Conservation (phyloP, 2,797 vertebrate genomes). For the Falco biarmicus region DNA sequence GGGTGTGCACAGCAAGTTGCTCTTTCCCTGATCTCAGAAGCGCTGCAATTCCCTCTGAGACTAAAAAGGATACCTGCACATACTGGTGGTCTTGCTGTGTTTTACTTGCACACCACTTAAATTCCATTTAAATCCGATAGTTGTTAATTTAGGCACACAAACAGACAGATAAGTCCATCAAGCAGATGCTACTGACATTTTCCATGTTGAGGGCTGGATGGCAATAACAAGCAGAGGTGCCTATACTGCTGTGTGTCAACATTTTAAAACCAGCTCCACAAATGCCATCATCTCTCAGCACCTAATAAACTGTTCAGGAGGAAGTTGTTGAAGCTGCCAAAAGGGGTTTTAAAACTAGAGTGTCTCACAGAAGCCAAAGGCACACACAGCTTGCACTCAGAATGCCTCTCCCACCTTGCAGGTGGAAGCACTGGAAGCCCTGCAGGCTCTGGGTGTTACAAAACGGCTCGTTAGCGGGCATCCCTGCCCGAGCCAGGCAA, state of each 20-base stretch:
- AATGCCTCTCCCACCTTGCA: neutral
- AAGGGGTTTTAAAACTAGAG: neutral
- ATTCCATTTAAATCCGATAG: neutral
- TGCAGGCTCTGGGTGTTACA: neutral
- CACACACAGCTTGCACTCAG: neutral
- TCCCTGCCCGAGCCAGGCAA: neutral
- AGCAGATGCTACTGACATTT: conserved; percentile 24
- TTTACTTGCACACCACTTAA: neutral
- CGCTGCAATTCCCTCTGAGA: neutral
- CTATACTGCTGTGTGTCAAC: neutral
- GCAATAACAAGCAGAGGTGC: neutral
- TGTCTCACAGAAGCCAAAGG: neutral
- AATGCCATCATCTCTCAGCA: conserved; percentile 18
- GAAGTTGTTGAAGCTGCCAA: neutral
- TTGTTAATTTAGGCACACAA: neutral
- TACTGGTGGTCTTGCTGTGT: neutral
- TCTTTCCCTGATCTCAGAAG: neutral
- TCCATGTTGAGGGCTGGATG: neutral
- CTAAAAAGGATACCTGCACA: neutral
- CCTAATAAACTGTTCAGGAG: conserved; percentile 9
- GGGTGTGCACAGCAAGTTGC: neutral
- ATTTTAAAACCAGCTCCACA: conserved; percentile 21
- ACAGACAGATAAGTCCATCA: neutral
- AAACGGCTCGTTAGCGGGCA: neutral
- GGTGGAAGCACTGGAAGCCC: neutral